Conservation (phyloP, 2,888 invertebrate genomes). For the Parthenolecanium corni region DNA sequence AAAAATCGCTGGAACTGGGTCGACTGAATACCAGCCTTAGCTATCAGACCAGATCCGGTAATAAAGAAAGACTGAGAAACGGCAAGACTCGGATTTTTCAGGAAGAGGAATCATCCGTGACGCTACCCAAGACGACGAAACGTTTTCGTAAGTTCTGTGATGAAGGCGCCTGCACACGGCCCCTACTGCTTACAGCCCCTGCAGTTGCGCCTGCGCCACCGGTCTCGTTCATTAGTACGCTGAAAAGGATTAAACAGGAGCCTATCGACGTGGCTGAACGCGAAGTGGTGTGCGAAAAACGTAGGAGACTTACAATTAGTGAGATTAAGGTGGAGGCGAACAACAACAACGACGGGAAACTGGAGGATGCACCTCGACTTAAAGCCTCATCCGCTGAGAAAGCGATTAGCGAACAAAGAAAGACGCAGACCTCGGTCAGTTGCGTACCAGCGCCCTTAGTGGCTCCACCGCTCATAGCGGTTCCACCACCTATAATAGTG, state of each 20-base stretch:
- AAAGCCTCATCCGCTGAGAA: too few species aligned
- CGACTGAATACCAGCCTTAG: conserved; percentile 3
- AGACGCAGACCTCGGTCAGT: too few species aligned
- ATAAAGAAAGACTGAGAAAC: conserved; percentile 9
- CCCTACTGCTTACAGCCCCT: neutral
- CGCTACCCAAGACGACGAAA: neutral
- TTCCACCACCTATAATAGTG: too few species aligned
- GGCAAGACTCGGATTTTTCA: conserved; percentile 10
- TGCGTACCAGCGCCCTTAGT: too few species aligned
- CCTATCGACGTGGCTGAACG: neutral
- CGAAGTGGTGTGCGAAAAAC: too few species aligned
- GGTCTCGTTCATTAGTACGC: neutral
- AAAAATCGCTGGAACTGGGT: neutral
- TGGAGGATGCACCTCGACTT: too few species aligned
- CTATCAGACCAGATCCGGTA: conserved; percentile 7
- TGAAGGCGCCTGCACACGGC: neutral
- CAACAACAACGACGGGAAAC: too few species aligned
- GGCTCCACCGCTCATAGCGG: too few species aligned
- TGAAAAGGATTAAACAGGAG: conserved; percentile 14
- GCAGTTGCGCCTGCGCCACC: neutral
- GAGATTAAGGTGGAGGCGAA: too few species aligned
- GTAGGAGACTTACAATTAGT: too few species aligned
- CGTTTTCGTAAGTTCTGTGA: neutral
- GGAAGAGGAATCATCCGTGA: neutral
- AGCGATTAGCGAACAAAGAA: too few species aligned